These are phyloP conservation scores for Zaprionus inermis DNA, from an alignment of 1,140 invertebrate genomes.

Conservation along the genomic window DNA sequence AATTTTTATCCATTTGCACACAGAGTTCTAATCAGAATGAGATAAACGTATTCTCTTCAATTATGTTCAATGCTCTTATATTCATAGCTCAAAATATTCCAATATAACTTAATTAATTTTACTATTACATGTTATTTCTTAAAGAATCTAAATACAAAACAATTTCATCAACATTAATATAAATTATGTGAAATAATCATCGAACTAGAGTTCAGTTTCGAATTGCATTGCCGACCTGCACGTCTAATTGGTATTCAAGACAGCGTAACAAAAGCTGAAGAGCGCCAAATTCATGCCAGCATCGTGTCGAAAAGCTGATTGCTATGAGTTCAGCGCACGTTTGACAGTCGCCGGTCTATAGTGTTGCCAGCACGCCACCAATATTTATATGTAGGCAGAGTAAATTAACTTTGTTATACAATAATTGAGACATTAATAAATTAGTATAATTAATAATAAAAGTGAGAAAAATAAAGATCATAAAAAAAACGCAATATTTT, in stretches of 20 bases:
- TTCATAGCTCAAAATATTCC: too few species aligned
- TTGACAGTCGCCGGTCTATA: conserved; percentile 43
- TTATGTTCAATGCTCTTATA: too few species aligned
- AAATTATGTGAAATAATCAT: background rate
- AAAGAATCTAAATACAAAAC: too few species aligned
- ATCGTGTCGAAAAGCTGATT: conserved; percentile 45
- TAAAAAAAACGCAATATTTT: accelerated
- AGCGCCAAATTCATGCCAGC: conserved; percentile 1
- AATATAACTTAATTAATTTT: too few species aligned
- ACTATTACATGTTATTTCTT: too few species aligned
- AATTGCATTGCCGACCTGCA: background rate
- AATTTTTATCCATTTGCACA: background rate
- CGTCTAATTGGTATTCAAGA: conserved; percentile 28
- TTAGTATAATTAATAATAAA: background rate
- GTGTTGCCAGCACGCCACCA: conserved; percentile 31
- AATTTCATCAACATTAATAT: background rate
- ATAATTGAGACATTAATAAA: background rate
- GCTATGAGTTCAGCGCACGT: conserved; percentile 30
- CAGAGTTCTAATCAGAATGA: background rate
- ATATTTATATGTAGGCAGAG: background rate
- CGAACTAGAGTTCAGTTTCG: background rate
- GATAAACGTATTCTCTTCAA: too few species aligned
- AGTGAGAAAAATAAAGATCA: background rate
- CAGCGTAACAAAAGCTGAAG: conserved; percentile 13
- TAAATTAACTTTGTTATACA: background rate